phyloP scores from a whole-genome alignment of 2,113 vertebrate species.

The Lophotis ruficrista region DNA sequence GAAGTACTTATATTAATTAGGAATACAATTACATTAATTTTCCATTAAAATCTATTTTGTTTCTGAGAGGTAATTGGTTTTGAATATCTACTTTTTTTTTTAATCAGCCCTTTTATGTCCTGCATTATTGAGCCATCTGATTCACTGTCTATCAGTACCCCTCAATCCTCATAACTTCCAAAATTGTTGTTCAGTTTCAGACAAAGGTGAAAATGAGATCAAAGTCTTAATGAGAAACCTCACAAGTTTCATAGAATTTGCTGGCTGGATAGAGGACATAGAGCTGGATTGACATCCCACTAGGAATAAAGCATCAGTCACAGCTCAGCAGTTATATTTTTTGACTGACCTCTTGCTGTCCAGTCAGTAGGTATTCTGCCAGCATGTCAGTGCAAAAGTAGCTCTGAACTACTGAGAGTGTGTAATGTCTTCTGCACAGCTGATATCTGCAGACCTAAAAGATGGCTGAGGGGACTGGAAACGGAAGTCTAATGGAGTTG shows the following conservation, averaged over 20 bases:
- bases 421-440: background rate
- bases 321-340: background rate
- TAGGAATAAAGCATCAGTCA: background rate
- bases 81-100: background rate
- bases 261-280: background rate
- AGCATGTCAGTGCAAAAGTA: background rate
- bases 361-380: conserved; percentile 5
- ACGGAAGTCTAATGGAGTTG: background rate
- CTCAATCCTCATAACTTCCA: background rate
- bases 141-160: background rate
- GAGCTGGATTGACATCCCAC: background rate
- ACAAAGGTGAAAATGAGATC: background rate
- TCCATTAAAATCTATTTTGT: background rate
- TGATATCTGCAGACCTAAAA: background rate
- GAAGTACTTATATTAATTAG: background rate
- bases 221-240: background rate
- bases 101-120: background rate
- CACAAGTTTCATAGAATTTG: background rate
- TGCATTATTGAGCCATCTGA: background rate
- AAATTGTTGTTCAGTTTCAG: background rate
- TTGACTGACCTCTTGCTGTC: background rate
- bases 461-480: background rate
- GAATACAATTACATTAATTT: background rate
- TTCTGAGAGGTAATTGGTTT: background rate
- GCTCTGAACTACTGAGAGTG: background rate